Evolutionary conservation across 2,113 vertebrate genomes (phyloP).

Genomic region (Pedionomus torquatus): DNA sequence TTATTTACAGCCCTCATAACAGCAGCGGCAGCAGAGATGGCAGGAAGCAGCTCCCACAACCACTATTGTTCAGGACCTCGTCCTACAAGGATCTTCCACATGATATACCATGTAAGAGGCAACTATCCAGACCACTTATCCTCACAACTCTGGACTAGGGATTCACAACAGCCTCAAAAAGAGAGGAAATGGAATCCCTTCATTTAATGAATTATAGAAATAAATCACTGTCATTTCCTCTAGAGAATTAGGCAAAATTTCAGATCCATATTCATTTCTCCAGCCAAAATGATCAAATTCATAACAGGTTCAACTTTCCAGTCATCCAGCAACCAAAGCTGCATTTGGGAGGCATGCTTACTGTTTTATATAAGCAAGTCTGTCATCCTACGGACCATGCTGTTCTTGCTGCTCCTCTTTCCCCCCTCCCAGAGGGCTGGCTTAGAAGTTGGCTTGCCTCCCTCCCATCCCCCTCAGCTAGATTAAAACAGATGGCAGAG

Average conservation of each 20-base stretch:
- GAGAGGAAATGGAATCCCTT: background rate
- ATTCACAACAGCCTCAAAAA: background rate
- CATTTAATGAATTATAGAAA: background rate
- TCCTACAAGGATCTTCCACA: background rate
- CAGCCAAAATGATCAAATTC: background rate
- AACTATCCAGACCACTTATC: background rate
- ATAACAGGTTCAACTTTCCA: background rate
- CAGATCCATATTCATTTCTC: background rate
- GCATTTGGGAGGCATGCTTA: background rate
- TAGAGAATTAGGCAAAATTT: background rate
- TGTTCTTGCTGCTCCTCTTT: background rate
- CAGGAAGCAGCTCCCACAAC: background rate
- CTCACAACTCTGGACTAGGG: background rate
- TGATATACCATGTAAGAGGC: background rate
- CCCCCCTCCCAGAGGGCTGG: background rate
- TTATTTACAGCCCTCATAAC: background rate
- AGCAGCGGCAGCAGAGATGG: background rate
- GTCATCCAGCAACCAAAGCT: background rate
- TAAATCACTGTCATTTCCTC: background rate
- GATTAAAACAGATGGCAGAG: slow-evolving; percentile 48
- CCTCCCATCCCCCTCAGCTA: background rate
- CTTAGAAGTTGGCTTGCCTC: background rate
- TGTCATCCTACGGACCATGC: background rate
- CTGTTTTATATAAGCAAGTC: background rate
- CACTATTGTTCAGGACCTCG: background rate